phyloP scores from a whole-genome alignment of 2,113 vertebrate species.

The Syrrhaptes paradoxus region DNA sequence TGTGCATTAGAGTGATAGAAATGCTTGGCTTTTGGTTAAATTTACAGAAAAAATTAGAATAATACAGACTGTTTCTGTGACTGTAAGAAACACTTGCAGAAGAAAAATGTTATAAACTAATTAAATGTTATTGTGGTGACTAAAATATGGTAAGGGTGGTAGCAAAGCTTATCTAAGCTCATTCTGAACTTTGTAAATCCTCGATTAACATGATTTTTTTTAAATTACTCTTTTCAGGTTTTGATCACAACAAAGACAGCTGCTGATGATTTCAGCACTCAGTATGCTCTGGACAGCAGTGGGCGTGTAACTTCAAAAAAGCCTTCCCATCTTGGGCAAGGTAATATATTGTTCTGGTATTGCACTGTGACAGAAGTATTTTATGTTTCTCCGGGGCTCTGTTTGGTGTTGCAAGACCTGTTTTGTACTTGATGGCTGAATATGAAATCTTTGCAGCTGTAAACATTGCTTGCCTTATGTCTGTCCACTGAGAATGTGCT shows the following conservation, averaged over 20 bases:
- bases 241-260: conserved; percentile 88
- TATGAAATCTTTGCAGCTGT: neutral
- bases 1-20: neutral
- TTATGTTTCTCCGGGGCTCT: neutral
- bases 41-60: neutral
- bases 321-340: conserved; percentile 93
- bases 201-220: neutral
- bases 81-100: neutral
- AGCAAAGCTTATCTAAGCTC: neutral
- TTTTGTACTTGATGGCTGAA: neutral
- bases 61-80: neutral
- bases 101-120: neutral
- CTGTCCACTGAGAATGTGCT: neutral
- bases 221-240: conserved; percentile 76
- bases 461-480: neutral
- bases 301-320: conserved; percentile 86
- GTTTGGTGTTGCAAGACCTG: neutral
- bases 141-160: neutral
- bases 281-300: conserved; percentile 84
- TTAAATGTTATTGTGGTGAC: neutral
- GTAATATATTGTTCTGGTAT: conserved; percentile 62
- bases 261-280: conserved; percentile 82
- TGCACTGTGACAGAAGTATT: neutral
- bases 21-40: neutral
- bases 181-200: neutral